A percentile compares a stretch with the other conserved stretches of the same genome.
Conservation (phyloP, 2,113 vertebrate species). For the Quiscalus mexicanus region DNA sequence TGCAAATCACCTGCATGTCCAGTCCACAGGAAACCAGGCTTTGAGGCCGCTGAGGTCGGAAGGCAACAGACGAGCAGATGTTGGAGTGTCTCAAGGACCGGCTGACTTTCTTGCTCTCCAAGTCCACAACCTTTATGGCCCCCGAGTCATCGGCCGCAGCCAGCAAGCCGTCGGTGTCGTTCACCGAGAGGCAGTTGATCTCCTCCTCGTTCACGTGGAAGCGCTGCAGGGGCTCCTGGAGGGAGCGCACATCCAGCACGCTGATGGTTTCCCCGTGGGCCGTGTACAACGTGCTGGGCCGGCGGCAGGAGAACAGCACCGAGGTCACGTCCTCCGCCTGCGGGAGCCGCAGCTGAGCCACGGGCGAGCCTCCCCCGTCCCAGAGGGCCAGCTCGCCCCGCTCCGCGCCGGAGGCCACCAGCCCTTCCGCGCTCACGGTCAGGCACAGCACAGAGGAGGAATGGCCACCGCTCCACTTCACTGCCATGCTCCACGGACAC, state of each 20-base stretch:
- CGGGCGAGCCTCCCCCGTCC: slow-evolving; percentile 74
- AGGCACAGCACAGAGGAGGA: slow-evolving; percentile 84
- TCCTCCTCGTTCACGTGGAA: slow-evolving; percentile 88
- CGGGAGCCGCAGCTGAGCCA: slow-evolving; percentile 71
- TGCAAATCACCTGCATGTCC: slow-evolving; percentile 93
- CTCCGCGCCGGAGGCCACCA: slow-evolving; percentile 89
- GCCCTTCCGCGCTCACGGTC: slow-evolving; percentile 72
- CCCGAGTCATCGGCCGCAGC: slow-evolving; percentile 92
- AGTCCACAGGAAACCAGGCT: slow-evolving; percentile 93
- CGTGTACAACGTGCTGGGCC: slow-evolving; percentile 75
- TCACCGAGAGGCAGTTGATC: slow-evolving; percentile 88
- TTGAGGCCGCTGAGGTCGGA: slow-evolving; percentile 89
- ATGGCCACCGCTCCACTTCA: slow-evolving; percentile 84
- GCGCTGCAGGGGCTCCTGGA: slow-evolving; percentile 73
- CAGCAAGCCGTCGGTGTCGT: slow-evolving; percentile 79
- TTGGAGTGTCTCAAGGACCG: slow-evolving; percentile 91
- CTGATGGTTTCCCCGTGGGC: slow-evolving; percentile 85
- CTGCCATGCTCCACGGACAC: slow-evolving; percentile 77
- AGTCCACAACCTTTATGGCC: slow-evolving; percentile 85
- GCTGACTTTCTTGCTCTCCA: slow-evolving; percentile 84
- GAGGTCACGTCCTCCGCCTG: slow-evolving; percentile 80
- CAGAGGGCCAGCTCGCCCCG: slow-evolving; percentile 84
- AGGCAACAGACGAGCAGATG: slow-evolving; percentile 92
- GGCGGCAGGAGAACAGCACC: slow-evolving; percentile 78
- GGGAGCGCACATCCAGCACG: slow-evolving; percentile 81